phyloP scores from a whole-genome alignment of 2,113 vertebrate species.

The Gasterosteus nipponicus region DNA sequence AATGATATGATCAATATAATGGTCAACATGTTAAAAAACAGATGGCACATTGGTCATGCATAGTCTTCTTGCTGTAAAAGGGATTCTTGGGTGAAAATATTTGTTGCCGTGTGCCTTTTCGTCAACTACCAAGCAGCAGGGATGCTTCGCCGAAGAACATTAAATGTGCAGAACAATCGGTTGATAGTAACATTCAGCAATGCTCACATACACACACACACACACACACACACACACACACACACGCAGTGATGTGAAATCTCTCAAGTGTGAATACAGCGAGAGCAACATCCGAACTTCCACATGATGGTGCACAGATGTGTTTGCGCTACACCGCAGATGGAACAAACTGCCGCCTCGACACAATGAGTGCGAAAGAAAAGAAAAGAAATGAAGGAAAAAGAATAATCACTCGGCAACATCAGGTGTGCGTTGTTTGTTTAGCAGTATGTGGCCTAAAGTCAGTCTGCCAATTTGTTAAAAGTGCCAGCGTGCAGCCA shows the following conservation, averaged over 20 bases:
- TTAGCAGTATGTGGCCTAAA: background rate
- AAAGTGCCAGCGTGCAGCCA: constrained; percentile 7
- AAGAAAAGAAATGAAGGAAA: background rate
- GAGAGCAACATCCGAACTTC: constrained; percentile 13
- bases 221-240: background rate
- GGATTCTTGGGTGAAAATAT: background rate
- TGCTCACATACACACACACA: background rate
- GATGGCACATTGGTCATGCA: constrained; percentile 37
- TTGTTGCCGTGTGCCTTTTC: background rate
- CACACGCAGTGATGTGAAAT: constrained; percentile 1
- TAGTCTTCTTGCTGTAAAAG: constrained; percentile 8
- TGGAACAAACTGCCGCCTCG: background rate
- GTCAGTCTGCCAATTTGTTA: background rate
- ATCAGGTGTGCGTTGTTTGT: background rate
- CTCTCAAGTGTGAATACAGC: constrained; percentile 8
- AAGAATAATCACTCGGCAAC: constrained; percentile 11
- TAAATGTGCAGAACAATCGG: constrained; percentile 5
- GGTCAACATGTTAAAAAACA: constrained; percentile 38
- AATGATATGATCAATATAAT: constrained; percentile 47
- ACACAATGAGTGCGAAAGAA: background rate
- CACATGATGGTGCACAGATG: constrained; percentile 12
- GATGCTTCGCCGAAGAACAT: constrained; percentile 2
- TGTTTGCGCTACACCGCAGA: constrained; percentile 17
- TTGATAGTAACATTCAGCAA: constrained; percentile 26
- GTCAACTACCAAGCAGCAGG: background rate